Evolutionary conservation across 2,888 invertebrate species (phyloP).

Genomic region (Amaurobius ferox): DNA sequence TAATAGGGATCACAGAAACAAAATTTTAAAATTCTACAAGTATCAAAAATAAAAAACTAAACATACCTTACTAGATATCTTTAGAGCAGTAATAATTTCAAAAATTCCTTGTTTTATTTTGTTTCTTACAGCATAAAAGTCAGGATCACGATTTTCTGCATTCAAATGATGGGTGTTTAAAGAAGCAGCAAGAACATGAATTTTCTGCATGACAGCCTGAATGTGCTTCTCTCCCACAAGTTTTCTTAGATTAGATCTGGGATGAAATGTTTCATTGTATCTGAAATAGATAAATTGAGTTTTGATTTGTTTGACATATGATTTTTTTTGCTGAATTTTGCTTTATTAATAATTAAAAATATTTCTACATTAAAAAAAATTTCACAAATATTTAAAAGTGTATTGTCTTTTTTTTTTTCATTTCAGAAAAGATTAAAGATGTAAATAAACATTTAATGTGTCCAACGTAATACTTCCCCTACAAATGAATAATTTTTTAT

Average conservation of each 20-base stretch:
- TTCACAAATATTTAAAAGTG: too few species aligned
- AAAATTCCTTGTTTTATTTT: slow-evolving; percentile 54
- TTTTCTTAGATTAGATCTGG: slow-evolving; percentile 40
- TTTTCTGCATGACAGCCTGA: slow-evolving; percentile 50
- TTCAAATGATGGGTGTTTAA: slow-evolving; percentile 23
- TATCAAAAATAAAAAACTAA: too few species aligned
- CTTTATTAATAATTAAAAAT: too few species aligned
- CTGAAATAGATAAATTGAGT: too few species aligned
- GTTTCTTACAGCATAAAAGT: neutral
- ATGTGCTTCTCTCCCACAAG: slow-evolving; percentile 50
- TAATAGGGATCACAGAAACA: neutral
- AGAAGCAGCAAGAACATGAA: slow-evolving; percentile 51
- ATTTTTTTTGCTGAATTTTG: too few species aligned
- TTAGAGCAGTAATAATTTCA: slow-evolving; percentile 46
- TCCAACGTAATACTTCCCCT: too few species aligned
- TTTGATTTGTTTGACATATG: too few species aligned
- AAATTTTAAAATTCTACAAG: neutral
- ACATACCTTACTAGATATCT: slow-evolving; percentile 44
- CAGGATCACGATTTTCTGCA: neutral
- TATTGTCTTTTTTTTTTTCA: too few species aligned
- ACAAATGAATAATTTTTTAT: too few species aligned
- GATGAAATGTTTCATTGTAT: slow-evolving; percentile 59
- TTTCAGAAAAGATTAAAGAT: too few species aligned
- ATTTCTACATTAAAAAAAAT: too few species aligned
- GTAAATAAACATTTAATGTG: too few species aligned